phyloP scores from a whole-genome alignment of 2,888 invertebrate genomes.

The Allacma fusca region DNA sequence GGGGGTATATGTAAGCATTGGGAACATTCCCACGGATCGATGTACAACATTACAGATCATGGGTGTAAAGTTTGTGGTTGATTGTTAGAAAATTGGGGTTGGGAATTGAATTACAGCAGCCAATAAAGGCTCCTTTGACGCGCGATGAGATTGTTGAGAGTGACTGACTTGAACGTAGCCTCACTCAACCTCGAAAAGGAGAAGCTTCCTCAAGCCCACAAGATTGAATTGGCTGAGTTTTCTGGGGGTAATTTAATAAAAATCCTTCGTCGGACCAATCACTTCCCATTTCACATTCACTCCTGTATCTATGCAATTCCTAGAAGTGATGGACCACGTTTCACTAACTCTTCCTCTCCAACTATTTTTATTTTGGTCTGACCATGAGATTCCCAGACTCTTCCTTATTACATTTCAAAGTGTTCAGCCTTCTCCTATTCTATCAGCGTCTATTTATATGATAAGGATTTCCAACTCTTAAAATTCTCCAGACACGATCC shows the following conservation, averaged over 20 bases:
- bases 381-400: no score
- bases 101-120: conserved; percentile 10
- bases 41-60: no score
- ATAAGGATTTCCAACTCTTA: no score
- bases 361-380: no score
- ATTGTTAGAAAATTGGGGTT: neutral
- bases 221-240: neutral
- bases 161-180: neutral
- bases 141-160: conserved; percentile 3
- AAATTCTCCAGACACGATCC: no score
- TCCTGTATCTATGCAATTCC: neutral
- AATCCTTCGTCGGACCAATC: neutral
- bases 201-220: neutral
- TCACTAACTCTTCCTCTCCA: no score
- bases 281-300: neutral
- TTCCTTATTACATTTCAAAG: no score
- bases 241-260: neutral
- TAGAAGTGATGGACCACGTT: no score
- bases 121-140: neutral
- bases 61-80: conserved; percentile 9
- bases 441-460: no score
- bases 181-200: neutral
- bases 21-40: no score
- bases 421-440: no score
- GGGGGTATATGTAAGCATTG: no score